Evolutionary conservation across 2,797 vertebrate species (phyloP).

Genomic region (Setipinna tenuifilis): DNA sequence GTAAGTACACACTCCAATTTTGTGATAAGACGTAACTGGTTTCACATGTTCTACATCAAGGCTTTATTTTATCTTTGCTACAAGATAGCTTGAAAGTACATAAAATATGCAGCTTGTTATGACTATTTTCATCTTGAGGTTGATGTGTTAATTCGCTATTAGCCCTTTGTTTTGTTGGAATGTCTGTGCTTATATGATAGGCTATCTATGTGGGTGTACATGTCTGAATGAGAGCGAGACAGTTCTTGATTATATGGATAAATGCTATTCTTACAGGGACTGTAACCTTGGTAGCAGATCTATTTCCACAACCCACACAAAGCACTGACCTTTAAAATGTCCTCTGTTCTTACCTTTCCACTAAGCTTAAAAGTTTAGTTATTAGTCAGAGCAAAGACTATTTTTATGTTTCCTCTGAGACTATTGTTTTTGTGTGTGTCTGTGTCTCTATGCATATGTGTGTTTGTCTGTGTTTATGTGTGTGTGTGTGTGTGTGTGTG

Average conservation of each 20-base stretch:
- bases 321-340: neutral
- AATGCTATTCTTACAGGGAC: neutral
- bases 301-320: neutral
- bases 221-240: neutral
- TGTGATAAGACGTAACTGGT: neutral
- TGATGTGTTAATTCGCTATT: neutral
- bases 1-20: neutral
- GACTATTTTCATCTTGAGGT: neutral
- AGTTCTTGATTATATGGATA: slow-evolving; percentile 2
- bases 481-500: neutral
- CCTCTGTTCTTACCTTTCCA: neutral
- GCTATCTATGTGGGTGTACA: neutral
- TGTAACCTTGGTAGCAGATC: neutral
- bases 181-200: neutral
- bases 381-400: neutral
- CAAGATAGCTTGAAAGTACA: too few relatives aligned
- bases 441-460: neutral
- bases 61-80: too few relatives aligned
- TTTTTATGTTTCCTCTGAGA: neutral
- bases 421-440: neutral
- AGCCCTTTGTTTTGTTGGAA: neutral
- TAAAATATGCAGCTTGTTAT: too few relatives aligned
- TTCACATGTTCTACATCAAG: neutral
- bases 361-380: neutral
- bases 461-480: neutral